These are phyloP conservation scores for Ptychodera flava DNA, from an alignment of 35 echinoderm and acorn worm species.

Conservation along the genomic window DNA sequence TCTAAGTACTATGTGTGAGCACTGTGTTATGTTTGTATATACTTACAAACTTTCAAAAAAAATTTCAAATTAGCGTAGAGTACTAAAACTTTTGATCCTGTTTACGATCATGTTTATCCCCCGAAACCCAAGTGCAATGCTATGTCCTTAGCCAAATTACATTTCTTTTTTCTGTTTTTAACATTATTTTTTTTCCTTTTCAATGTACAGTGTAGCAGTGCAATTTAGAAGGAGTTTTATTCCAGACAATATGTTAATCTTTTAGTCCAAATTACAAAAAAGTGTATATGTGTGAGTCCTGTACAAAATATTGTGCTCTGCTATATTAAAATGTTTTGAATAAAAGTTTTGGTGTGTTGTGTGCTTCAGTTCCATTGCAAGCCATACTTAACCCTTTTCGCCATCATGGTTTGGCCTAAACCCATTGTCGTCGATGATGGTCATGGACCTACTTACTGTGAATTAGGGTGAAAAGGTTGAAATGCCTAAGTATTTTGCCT, in stretches of 20 bases:
- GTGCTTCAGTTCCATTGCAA: neutral
- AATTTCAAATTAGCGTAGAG: neutral
- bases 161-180: no score
- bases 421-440: no score
- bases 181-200: neutral
- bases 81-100: neutral
- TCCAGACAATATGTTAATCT: neutral
- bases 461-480: no score
- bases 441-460: no score
- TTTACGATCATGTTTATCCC: neutral
- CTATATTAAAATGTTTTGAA: neutral
- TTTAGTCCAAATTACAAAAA: neutral
- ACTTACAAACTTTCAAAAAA: neutral
- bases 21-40: neutral
- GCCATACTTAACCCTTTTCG: no score
- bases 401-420: no score
- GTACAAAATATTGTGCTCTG: constrained; percentile 1
- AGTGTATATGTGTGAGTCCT: neutral
- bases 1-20: neutral
- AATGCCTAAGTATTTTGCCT: no score
- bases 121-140: neutral
- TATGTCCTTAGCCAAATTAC: neutral
- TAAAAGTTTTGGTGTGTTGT: no score
- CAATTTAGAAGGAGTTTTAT: neutral
- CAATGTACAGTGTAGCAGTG: neutral